These are phyloP conservation scores for Channa maculata DNA, from an alignment of 2,113 vertebrate genomes.

Conservation along the genomic window DNA sequence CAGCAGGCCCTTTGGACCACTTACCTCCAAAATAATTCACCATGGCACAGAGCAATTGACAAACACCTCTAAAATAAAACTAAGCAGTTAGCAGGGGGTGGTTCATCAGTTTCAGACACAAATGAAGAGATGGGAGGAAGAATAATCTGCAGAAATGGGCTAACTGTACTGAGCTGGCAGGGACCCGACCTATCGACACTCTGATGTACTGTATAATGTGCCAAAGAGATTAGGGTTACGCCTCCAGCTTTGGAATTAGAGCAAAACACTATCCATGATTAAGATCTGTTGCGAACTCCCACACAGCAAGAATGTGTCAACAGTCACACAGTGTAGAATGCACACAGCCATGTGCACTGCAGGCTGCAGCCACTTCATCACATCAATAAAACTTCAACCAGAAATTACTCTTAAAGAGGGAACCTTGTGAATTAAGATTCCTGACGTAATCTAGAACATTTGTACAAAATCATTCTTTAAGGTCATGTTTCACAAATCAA, in stretches of 20 bases:
- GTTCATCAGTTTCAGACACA: conserved; percentile 34
- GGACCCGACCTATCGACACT: conserved; percentile 40
- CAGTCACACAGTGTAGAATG: conserved; percentile 28
- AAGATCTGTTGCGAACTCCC: conserved; percentile 62
- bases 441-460: conserved; percentile 9
- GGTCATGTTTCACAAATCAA: background rate
- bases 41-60: conserved; percentile 62
- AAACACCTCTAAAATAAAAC: conserved; percentile 54
- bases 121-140: conserved; percentile 17
- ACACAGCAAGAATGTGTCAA: conserved; percentile 37
- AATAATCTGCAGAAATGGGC: conserved; percentile 61
- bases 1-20: conserved; percentile 49
- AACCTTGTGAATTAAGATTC: background rate
- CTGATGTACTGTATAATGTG: conserved; percentile 63
- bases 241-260: conserved; percentile 61
- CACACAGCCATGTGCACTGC: background rate
- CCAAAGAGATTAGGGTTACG: conserved; percentile 70
- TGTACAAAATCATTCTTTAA: conserved; percentile 1
- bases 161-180: conserved; percentile 51
- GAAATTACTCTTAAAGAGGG: conserved; percentile 5
- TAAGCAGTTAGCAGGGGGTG: conserved; percentile 3
- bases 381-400: conserved; percentile 5
- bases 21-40: conserved; percentile 64
- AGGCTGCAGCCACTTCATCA: background rate
- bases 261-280: conserved; percentile 64